Conservation (phyloP, 2,888 invertebrate genomes). For the Candidula unifasciata region DNA sequence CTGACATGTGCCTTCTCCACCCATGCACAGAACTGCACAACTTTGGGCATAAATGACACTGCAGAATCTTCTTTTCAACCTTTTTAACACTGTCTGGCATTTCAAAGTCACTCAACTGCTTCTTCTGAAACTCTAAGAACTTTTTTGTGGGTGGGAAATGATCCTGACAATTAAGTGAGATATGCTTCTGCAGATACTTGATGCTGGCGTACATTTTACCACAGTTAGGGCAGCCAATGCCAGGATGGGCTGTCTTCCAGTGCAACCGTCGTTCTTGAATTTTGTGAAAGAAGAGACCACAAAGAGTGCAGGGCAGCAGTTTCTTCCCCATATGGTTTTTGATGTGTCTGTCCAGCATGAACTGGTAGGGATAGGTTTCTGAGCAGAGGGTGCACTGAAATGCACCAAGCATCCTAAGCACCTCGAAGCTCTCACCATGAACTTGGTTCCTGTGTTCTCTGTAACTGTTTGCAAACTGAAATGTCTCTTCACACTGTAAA, state of each 20-base stretch:
- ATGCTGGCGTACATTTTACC: constrained; percentile 53
- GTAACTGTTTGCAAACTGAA: constrained; percentile 39
- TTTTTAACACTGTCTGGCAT: constrained; percentile 40
- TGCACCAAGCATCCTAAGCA: constrained; percentile 42
- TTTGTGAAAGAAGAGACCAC: constrained; percentile 47
- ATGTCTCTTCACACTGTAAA: constrained; percentile 34
- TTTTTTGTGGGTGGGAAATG: constrained; percentile 50
- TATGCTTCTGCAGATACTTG: constrained; percentile 51
- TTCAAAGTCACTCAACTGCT: constrained; percentile 50
- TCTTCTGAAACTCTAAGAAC: constrained; percentile 47
- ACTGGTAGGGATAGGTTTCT: constrained; percentile 48
- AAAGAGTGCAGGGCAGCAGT: constrained; percentile 47
- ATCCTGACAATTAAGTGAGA: constrained; percentile 50
- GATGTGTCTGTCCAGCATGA: constrained; percentile 49
- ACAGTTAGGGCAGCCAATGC: constrained; percentile 52
- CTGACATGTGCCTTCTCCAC: constrained; percentile 51
- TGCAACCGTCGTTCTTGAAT: constrained; percentile 50
- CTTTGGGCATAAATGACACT: constrained; percentile 50
- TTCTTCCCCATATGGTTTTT: constrained; percentile 47
- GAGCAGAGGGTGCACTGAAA: constrained; percentile 51
- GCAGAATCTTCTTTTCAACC: constrained; percentile 48
- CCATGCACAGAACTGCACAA: constrained; percentile 48
- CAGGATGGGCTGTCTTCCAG: constrained; percentile 51
- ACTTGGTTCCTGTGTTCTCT: constrained; percentile 44
- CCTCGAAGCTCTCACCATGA: constrained; percentile 49